Percentiles rank a stretch among this genome's conserved stretches.
These are phyloP conservation scores for Cheilosia scutellata DNA, from an alignment of 2,888 invertebrate species.

Conservation along the genomic window DNA sequence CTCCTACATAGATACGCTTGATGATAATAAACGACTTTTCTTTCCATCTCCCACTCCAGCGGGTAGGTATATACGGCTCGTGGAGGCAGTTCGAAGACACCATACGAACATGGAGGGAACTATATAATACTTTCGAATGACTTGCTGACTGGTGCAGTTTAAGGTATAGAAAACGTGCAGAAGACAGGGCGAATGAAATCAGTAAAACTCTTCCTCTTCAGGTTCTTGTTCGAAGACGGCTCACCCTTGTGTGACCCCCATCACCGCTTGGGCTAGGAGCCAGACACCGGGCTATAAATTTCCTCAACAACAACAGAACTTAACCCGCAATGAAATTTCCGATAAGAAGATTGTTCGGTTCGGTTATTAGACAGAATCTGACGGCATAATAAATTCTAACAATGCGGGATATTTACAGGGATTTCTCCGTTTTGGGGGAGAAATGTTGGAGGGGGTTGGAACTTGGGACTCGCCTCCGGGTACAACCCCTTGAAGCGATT, in stretches of 20 bases:
- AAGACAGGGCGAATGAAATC: slow-evolving; percentile 57
- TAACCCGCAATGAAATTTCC: slow-evolving; percentile 75
- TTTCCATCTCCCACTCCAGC: slow-evolving; percentile 39
- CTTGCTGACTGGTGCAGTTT: slow-evolving; percentile 74
- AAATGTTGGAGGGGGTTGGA: slow-evolving; percentile 10
- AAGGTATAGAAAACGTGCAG: slow-evolving; percentile 58
- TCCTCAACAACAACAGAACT: slow-evolving; percentile 74
- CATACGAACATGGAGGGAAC: slow-evolving; percentile 19
- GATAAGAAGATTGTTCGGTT: slow-evolving; percentile 76
- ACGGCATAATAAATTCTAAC: slow-evolving; percentile 75
- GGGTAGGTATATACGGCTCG: background rate
- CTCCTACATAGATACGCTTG: slow-evolving; percentile 71
- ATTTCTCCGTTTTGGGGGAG: slow-evolving; percentile 56
- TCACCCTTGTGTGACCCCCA: slow-evolving; percentile 63
- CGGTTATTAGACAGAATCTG: slow-evolving; percentile 76
- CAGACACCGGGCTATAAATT: slow-evolving; percentile 75
- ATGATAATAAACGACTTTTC: slow-evolving; percentile 75
- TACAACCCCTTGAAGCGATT: slow-evolving; percentile 73
- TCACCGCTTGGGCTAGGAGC: slow-evolving; percentile 48
- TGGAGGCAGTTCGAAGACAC: slow-evolving; percentile 9
- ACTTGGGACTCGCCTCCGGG: slow-evolving; percentile 33
- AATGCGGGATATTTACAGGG: slow-evolving; percentile 75
- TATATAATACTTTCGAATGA: slow-evolving; percentile 39
- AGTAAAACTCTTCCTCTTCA: slow-evolving; percentile 42
- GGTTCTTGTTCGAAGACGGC: slow-evolving; percentile 10